phyloP scores from a whole-genome alignment of 1,140 invertebrate species.

The Diabrotica undecimpunctata region DNA sequence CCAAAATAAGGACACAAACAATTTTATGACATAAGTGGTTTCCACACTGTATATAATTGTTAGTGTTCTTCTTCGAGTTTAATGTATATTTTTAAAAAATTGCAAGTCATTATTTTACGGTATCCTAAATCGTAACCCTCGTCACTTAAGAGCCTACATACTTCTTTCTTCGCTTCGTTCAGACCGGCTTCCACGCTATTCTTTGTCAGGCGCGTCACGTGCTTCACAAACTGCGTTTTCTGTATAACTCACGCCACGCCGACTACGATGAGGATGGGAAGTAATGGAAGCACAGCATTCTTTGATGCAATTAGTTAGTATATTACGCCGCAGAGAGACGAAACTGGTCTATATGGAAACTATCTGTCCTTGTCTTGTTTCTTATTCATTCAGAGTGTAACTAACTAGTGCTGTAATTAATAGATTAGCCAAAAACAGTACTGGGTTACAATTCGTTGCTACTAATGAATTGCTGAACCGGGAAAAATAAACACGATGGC shows the following conservation, averaged over 20 bases:
- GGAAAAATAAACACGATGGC: too few species aligned
- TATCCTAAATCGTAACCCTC: too few species aligned
- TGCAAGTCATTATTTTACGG: too few species aligned
- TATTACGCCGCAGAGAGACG: background rate
- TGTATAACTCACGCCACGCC: constrained; percentile 1
- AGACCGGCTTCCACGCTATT: background rate
- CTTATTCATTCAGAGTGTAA: background rate
- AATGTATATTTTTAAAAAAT: too few species aligned
- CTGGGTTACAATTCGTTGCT: too few species aligned
- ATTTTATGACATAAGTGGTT: too few species aligned
- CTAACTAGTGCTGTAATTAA: background rate
- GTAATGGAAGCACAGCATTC: background rate
- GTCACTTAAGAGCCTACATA: too few species aligned
- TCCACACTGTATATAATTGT: too few species aligned
- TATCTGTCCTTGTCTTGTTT: background rate
- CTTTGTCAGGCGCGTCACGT: background rate
- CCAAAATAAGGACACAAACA: too few species aligned
- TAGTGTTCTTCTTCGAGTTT: too few species aligned
- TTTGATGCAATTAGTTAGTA: background rate
- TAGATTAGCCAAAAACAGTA: background rate
- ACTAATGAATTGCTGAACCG: too few species aligned
- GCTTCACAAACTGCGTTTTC: background rate
- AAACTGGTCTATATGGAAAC: background rate
- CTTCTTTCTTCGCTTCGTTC: background rate
- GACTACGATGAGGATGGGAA: background rate